Base-by-base conservation (phyloP, 1,140 invertebrate species). In the Nasonia vitripennis region DNA sequence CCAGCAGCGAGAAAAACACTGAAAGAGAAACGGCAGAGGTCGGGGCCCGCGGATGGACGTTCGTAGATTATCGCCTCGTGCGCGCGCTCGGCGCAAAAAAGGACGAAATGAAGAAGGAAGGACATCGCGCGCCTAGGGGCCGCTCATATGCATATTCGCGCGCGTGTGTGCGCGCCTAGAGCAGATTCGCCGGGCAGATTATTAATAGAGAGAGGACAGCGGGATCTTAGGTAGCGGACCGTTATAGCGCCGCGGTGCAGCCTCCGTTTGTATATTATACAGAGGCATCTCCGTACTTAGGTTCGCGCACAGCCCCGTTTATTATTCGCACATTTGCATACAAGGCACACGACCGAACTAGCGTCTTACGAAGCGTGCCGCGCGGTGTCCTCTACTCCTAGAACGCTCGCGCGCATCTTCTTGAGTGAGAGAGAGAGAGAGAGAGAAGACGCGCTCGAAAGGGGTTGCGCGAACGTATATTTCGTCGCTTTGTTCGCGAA, bases 311-410 rank as follows among this genome's bases (percentile, higher is more conserved):
- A 81, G 79, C 1, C 17, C 27, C 67, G 79, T 78, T 86, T 75
- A 86, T 78, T 86, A 86, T 81, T 86, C 79, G 79, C 71, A 55
- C 71, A 86, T 86, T 81, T 80, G 31, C 79, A 86, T 85, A 81
- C 73, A 77, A 80, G 83, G 78, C 84, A 85, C 84, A 81, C 79
- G 78, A 86, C 84, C 17, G 34, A 37, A 37, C 34, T 37, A 37
- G 34, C 51, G 12, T 10, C n/a, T 23, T 62, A 31, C 6, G 75
- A 27, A 77, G 81, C 73, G 81, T 83, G 81, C 73, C 81, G 27
- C 27, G 78, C 70, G 70, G n/a, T 67, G 14, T 67, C n/a, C 62
- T 20, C 27, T 27, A 27, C 34, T 6, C 62, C 62, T 17, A 9
- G 62, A 67, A n/a, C 17, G 55, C 12, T 27, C 6, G 17, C 14